phyloP scores from a whole-genome alignment of 2,888 invertebrate species.

The Timandra comae region DNA sequence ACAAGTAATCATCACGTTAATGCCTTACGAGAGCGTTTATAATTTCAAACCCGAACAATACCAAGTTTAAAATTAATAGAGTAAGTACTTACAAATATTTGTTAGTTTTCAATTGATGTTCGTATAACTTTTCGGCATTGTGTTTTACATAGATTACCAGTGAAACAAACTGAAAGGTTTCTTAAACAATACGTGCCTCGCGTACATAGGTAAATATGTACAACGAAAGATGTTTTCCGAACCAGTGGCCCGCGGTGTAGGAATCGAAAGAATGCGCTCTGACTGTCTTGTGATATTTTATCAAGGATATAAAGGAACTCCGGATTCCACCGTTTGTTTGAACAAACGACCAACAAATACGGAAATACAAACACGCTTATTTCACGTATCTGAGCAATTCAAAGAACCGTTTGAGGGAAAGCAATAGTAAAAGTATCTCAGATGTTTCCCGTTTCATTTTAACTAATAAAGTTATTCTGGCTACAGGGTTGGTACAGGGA shows the following conservation, averaged over 20 bases:
- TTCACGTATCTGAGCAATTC: conserved; percentile 51
- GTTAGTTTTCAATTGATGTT: no score
- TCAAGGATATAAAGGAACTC: conserved; percentile 54
- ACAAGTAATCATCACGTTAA: no score
- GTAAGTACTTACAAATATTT: no score
- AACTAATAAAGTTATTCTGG: conserved; percentile 20
- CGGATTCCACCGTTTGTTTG: conserved; percentile 59
- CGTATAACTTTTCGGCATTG: no score
- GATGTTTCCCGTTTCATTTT: conserved; percentile 16
- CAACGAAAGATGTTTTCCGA: conserved; percentile 56
- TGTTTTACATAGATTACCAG: no score
- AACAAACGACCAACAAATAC: conserved; percentile 56
- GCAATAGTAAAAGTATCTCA: conserved; percentile 16
- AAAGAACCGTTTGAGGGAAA: conserved; percentile 52
- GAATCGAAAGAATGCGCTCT: conserved; percentile 57
- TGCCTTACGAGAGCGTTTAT: no score
- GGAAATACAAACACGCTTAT: conserved; percentile 63
- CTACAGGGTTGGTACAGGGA: conserved; percentile 25
- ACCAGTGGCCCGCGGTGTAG: conserved; percentile 38
- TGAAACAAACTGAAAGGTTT: no score
- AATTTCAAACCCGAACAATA: no score
- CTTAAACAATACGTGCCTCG: no score
- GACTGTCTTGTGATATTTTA: conserved; percentile 62
- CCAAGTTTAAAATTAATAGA: no score
- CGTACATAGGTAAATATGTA: conserved; percentile 16